A percentile compares a stretch with the other conserved stretches of the same genome.
These are phyloP conservation scores for Sciurus vulgaris DNA, from an alignment of 2,797 vertebrate genomes.

Conservation along the genomic window DNA sequence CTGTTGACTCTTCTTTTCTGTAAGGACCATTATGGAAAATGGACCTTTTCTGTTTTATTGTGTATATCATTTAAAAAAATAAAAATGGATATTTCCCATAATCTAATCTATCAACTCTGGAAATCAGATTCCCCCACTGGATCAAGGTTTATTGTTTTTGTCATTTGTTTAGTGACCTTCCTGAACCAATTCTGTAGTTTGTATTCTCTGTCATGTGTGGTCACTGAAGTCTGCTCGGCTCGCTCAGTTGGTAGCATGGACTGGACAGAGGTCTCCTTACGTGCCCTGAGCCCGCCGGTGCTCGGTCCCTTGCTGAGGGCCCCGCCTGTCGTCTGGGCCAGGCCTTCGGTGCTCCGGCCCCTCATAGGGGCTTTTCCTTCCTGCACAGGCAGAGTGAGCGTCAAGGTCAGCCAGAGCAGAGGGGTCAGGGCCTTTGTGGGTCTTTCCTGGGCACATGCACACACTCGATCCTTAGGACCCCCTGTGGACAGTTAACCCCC, in stretches of 20 bases:
- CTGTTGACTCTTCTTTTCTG: background rate
- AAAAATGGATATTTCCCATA: background rate
- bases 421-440: fast-evolving
- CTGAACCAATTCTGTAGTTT: background rate
- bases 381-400: too few species aligned
- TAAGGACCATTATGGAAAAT: background rate
- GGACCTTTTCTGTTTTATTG: background rate
- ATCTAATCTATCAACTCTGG: too few species aligned
- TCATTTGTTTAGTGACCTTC: background rate
- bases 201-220: background rate
- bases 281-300: fast-evolving
- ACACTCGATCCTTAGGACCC: background rate
- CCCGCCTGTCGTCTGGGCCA: too few species aligned
- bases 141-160: background rate
- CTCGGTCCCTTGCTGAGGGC: background rate
- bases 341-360: too few species aligned
- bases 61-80: background rate
- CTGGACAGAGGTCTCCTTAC: background rate
- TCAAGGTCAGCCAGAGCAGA: background rate
- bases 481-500: background rate
- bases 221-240: background rate
- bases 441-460: background rate
- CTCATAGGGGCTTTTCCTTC: background rate
- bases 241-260: background rate
- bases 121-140: background rate